These are phyloP conservation scores for Leptobrachium ailaonicum DNA, from an alignment of 2,113 vertebrate species.

Conservation along the genomic window DNA sequence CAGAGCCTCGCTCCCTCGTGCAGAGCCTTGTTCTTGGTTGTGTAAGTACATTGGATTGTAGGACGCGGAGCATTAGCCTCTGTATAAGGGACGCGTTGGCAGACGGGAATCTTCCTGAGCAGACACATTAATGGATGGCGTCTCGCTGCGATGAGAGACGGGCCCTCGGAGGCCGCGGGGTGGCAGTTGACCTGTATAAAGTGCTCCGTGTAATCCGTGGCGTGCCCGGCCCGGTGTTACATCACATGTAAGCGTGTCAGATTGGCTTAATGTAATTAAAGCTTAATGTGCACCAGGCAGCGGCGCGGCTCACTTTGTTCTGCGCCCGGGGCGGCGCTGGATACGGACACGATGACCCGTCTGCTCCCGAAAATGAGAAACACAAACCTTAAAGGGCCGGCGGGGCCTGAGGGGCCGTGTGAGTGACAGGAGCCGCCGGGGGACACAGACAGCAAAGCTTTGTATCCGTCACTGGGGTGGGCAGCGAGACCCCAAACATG, in stretches of 20 bases:
- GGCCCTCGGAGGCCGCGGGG: not conserved
- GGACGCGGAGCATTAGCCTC: no score
- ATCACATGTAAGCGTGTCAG: conserved; percentile 1
- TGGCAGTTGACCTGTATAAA: not conserved
- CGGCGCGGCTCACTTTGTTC: not conserved
- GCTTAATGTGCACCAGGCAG: not conserved
- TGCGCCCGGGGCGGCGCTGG: not conserved
- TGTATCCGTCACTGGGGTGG: not conserved
- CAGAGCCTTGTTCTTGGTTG: no score
- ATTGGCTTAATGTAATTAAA: conserved; percentile 1
- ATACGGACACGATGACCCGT: not conserved
- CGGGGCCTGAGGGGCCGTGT: not conserved
- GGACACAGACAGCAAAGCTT: not conserved
- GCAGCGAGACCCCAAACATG: not conserved
- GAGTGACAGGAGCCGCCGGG: not conserved
- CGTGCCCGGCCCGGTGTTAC: not conserved
- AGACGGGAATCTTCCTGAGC: no score
- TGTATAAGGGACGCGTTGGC: no score
- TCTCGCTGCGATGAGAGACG: not conserved
- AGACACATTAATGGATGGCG: no score
- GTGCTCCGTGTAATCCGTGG: not conserved
- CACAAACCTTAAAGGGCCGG: not conserved
- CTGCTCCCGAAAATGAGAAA: conserved; percentile 6
- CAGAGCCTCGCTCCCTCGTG: no score
- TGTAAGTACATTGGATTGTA: no score